Percentiles rank a stretch among this genome's conserved stretches.
phyloP scores from a whole-genome alignment of 1,140 invertebrate genomes.

The Macrotrachela quadricornifera region DNA sequence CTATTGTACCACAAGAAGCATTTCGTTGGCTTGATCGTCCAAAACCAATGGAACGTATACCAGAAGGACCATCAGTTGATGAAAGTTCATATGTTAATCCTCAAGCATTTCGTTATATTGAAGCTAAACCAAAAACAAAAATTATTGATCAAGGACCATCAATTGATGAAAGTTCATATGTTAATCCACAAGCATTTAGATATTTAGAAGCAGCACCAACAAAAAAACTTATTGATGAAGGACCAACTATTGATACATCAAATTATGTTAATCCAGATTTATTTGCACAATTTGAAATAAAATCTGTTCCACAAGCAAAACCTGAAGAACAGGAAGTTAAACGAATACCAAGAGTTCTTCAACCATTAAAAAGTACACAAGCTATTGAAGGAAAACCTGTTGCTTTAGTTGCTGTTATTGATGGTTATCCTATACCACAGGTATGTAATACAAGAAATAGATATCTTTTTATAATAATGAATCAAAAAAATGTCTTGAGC shows the following conservation, averaged over 20 bases:
- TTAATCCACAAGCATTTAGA: conserved; percentile 22
- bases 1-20: background rate
- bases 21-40: conserved; percentile 2
- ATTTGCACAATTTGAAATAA: conserved; percentile 4
- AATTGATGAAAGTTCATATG: conserved; percentile 27
- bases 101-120: conserved; percentile 16
- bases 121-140: no score
- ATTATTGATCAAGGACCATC: conserved; percentile 7
- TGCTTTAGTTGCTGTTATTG: conserved; percentile 47
- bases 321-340: background rate
- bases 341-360: background rate
- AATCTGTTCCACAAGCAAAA: background rate
- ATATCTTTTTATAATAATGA: no score
- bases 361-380: conserved; percentile 2
- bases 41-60: conserved; percentile 10
- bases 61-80: conserved; percentile 21
- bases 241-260: background rate
- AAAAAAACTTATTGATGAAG: no score
- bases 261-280: conserved; percentile 6
- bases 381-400: conserved; percentile 44
- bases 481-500: no score
- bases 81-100: conserved; percentile 26
- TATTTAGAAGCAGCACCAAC: background rate
- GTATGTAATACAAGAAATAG: no score
- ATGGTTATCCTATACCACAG: conserved; percentile 37